Conservation (phyloP, 1,140 invertebrate genomes). For the Trachelipus rathkii region DNA sequence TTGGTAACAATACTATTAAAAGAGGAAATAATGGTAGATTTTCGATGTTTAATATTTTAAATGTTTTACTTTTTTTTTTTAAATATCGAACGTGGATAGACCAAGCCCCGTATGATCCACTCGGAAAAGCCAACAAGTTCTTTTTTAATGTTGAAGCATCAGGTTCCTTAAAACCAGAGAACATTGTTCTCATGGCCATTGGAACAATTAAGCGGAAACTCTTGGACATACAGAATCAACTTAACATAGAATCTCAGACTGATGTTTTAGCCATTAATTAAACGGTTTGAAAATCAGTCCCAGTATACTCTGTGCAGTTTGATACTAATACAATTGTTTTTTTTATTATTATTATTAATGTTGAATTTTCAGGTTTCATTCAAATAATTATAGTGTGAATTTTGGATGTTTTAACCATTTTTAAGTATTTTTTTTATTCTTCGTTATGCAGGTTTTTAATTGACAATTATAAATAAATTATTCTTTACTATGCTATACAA, state of each 20-base stretch:
- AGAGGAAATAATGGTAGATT: too few species aligned
- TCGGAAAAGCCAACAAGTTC: slow-evolving; percentile 94
- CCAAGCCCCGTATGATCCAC: slow-evolving; percentile 88
- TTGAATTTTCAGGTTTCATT: too few species aligned
- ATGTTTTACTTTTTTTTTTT: background rate
- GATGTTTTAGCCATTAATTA: slow-evolving; percentile 44
- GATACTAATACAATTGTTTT: too few species aligned
- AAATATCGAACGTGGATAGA: slow-evolving; percentile 52
- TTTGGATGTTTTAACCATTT: too few species aligned
- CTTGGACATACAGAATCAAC: slow-evolving; percentile 86
- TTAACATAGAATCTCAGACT: slow-evolving; percentile 58
- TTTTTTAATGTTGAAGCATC: slow-evolving; percentile 94
- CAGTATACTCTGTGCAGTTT: too few species aligned
- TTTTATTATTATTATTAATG: too few species aligned
- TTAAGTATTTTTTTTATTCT: too few species aligned
- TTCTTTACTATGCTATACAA: too few species aligned
- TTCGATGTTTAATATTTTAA: background rate
- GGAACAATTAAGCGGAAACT: slow-evolving; percentile 91
- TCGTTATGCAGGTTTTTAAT: too few species aligned
- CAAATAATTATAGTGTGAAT: too few species aligned
- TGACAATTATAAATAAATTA: too few species aligned
- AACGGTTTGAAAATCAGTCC: background rate
- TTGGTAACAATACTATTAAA: too few species aligned
- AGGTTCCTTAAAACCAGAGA: slow-evolving; percentile 90
- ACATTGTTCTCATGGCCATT: slow-evolving; percentile 92